Evolutionary conservation across 2,113 vertebrate genomes (phyloP).

Genomic region (Todiramphus chloris): DNA sequence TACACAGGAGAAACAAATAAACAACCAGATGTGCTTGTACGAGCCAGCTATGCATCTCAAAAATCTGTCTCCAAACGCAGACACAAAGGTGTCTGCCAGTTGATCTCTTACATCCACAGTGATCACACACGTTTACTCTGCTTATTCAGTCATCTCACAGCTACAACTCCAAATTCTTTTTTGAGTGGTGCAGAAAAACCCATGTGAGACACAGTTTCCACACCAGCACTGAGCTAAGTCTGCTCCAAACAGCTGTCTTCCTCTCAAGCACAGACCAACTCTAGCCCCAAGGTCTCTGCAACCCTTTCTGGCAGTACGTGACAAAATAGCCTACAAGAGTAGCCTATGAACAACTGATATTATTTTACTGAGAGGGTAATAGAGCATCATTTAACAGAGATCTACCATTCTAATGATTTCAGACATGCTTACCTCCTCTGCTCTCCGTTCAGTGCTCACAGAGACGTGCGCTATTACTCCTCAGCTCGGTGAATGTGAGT

Average conservation of each 20-base stretch:
- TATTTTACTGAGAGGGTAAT: background rate
- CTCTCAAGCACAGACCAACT: background rate
- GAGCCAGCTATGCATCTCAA: background rate
- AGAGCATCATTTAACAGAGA: background rate
- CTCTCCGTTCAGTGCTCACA: accelerated
- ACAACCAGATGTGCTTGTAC: background rate
- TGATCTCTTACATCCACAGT: background rate
- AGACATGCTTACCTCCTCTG: background rate
- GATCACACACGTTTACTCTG: background rate
- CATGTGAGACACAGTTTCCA: accelerated
- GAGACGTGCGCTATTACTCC: background rate
- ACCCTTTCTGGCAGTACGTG: background rate
- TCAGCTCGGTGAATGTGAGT: accelerated
- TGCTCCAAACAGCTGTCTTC: background rate
- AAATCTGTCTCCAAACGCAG: background rate
- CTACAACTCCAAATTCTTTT: background rate
- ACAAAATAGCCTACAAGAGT: background rate
- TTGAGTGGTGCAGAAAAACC: background rate
- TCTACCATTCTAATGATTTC: background rate
- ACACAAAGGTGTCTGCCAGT: background rate
- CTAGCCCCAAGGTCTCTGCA: background rate
- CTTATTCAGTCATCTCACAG: background rate
- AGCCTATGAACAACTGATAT: too few species aligned
- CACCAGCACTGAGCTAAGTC: background rate
- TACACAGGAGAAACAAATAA: background rate